Base-by-base conservation (phyloP, 2,888 invertebrate genomes). In the Spatulosminthurus flaviceps region DNA sequence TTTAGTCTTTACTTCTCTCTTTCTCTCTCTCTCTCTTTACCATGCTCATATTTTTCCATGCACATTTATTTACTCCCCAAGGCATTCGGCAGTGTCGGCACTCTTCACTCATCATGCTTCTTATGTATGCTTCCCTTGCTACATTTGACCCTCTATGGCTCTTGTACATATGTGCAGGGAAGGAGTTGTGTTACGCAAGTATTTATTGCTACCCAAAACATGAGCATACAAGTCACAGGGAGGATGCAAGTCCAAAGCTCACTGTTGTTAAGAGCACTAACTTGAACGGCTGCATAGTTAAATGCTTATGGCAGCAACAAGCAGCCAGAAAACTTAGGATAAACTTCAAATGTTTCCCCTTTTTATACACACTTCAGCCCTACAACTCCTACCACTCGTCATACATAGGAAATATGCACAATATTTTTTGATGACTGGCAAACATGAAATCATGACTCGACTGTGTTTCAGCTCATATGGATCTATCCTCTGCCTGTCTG, bases 51-150 rank as follows among this genome's bases (percentile, higher is more conserved):
- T 75, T 75, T 75, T 75, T 64, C 64, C 64, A 64, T 75, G 64
- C 34, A 61, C 41, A 64, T 75, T 73, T 75, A 75, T 64, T 75
- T 75, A 22, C 75, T 75, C 75, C 75, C 75, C 64, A 60, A 29
- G 75, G 75, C 75, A 75, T 41, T 74, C 67, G 67, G 67, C 67
- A 67, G 28, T 71, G 71, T 43, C 74, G 74, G 74, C 74, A 64
- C 64, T 64, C 64, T 64, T 71, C 71, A 74, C 34, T 74, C 61
- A 29, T 73, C 21, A 71, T 69, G 34, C 51, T 51, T 28, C 69
- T 69, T 69, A 69, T 34, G 34, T 21, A 34, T 34, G 11, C 21
- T 21, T 21, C 29, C n/a, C 34, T n/a, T 69, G 29, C 28, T 29
- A 69, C 34, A 16, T 69, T 64, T 26, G 64, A 26, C 67, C 29